Evolutionary conservation across 2,113 vertebrate species (phyloP), one percentile per base, ranked within the genome.

Genomic region (Microcebus murinus): DNA sequence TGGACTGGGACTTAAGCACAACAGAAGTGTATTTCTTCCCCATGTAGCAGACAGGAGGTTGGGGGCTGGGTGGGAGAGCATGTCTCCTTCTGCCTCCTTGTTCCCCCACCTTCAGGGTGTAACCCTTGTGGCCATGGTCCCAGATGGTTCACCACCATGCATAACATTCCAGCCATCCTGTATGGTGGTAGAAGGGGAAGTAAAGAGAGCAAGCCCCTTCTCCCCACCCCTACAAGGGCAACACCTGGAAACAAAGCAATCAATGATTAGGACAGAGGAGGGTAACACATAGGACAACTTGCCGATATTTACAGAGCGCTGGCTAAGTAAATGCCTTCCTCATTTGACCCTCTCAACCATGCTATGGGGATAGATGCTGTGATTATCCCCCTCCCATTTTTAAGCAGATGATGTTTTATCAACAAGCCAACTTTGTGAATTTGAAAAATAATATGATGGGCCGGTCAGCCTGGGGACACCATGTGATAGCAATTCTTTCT

Each of bases 351-450:
- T 84, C 48, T 67, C 59, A 52, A 8, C 65, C 7, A 6, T 14
- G 3, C 13, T 27, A 0, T 31, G 21, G 74, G 65, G 27, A 15
- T 31, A 23, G 71, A 76, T 55, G 34, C 29, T 91, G 25, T 63
- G 83, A 63, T 63, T 31, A 45, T 34, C 48, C 27, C 73, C 74
- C 70, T 90, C n/a, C 36, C 36, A 25, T 31, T 88, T 89, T 71
- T 12, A 92, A 91, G 65, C 85, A 94, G 86, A 67, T 76, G 57
- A 65, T 95, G 81, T 76, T 96, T 97, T 71, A 90, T 90, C 91
- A 92, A 90, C 87, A 84, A 84, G 87, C 63, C 9, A 36, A 59
- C 70, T 45, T 87, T 83, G 65, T 52, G 89, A 86, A 87, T 77
- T 50, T 52, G 77, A 81, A 74, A 80, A 82, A 61, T 50, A 70